A percentile compares a stretch with the other conserved stretches of the same genome.
These are phyloP conservation scores for Metellina segmentata DNA, from an alignment of 2,888 invertebrate species.

Conservation along the genomic window DNA sequence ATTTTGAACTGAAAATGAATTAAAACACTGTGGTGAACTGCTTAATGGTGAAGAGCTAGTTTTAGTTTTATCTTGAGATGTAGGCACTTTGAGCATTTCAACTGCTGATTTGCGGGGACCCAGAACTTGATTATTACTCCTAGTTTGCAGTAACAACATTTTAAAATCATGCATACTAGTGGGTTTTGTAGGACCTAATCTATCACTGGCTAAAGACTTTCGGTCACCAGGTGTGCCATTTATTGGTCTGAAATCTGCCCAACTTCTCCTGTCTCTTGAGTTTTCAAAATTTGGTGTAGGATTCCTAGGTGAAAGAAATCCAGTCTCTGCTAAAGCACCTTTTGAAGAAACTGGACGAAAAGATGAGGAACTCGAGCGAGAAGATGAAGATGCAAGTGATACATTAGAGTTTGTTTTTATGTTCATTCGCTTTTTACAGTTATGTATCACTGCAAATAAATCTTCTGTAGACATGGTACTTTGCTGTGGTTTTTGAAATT, in stretches of 20 bases:
- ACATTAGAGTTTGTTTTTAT: conserved; percentile 78
- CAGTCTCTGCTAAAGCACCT: conserved; percentile 70
- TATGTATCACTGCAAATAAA: conserved; percentile 78
- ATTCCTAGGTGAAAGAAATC: conserved; percentile 68
- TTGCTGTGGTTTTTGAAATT: conserved; percentile 27
- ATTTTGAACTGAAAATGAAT: conserved; percentile 51
- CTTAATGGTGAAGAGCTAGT: conserved; percentile 16
- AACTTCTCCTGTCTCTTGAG: conserved; percentile 73
- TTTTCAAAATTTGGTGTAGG: conserved; percentile 18
- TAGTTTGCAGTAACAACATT: conserved; percentile 82
- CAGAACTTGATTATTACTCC: conserved; percentile 75
- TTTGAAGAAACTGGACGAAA: conserved; percentile 40
- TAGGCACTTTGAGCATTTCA: conserved; percentile 78
- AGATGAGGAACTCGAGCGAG: conserved; percentile 74
- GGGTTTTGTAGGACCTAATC: conserved; percentile 83
- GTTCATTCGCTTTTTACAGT: conserved; percentile 78
- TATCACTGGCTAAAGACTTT: conserved; percentile 78
- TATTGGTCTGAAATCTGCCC: conserved; percentile 68
- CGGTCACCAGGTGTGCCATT: conserved; percentile 62
- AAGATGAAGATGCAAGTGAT: conserved; percentile 76
- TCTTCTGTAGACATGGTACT: conserved; percentile 78
- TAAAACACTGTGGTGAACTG: conserved; percentile 31
- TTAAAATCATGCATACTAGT: conserved; percentile 93
- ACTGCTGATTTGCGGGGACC: conserved; percentile 78
- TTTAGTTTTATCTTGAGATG: conserved; percentile 34